Evolutionary conservation across 2,113 vertebrate species (phyloP), one percentile per base, ranked within the genome.

Genomic region (Vanacampus margaritifer): DNA sequence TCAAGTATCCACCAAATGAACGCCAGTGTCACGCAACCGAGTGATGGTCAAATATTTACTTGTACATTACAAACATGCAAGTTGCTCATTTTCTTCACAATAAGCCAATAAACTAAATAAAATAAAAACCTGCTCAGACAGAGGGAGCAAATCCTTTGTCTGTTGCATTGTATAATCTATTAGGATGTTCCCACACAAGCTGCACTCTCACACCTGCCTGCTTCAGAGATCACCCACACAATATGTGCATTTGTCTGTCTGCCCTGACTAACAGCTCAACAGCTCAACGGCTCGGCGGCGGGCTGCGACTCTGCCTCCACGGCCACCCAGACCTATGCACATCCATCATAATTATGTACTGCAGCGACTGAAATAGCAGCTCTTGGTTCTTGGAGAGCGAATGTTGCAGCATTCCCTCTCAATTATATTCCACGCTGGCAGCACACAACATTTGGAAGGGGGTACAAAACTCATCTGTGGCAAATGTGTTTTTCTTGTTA

Each of bases 291-390:
- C n/a, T n/a, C n/a, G 59, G 64, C 28, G 61, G 69, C 62, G 73
- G 50, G 72, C 21, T 62, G 12, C 67, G 50, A 37, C 84, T 50
- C 70, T 74, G 39, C 85, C 83, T 77, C 79, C 79, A 57, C 72
- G 60, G 71, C 86, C 76, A 80, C 73, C 71, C 72, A 79, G 83
- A 78, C 83, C 76, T 58, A 24, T 69, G 76, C 86, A 80, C 80
- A 88, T 89, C 86, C 81, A 84, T 87, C 84, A 88, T 84, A 85
- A 87, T 87, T 88, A 88, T 83, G 63, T 79, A 78, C 80, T 78
- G 84, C 79, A 84, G 73, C 72, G 83, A 76, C 85, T 86, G 60
- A 83, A 89, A 88, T 81, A 68, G 75, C 76, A 69, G 75, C 82
- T 77, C 71, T 65, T 63, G 58, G 35, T 73, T 79, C 76, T 81